Evolutionary conservation across 2,888 invertebrate genomes (phyloP).

Genomic region (Rhagium mordax): DNA sequence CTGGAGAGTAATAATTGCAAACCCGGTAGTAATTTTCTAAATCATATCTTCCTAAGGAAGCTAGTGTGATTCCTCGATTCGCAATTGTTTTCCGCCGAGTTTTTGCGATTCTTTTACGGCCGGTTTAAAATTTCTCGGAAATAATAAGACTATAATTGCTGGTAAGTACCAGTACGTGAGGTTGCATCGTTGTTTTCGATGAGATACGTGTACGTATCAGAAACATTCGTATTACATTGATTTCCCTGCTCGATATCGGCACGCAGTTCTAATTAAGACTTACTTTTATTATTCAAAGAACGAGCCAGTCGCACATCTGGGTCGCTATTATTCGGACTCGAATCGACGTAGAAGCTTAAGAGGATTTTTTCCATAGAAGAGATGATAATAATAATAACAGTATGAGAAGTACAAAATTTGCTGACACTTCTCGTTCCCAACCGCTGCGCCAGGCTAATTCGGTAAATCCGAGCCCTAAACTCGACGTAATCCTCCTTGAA

Average conservation of each 20-base stretch:
- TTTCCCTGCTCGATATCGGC: background rate
- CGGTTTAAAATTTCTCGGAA: slow-evolving; percentile 35
- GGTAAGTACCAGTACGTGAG: slow-evolving; percentile 39
- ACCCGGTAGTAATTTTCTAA: slow-evolving; percentile 17
- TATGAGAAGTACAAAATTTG: no score
- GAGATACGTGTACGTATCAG: background rate
- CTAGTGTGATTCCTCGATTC: background rate
- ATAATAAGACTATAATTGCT: slow-evolving; percentile 38
- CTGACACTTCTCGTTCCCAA: no score
- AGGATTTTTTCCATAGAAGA: no score
- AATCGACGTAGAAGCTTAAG: no score
- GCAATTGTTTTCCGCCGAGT: background rate
- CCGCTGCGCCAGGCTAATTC: no score
- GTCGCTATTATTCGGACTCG: no score
- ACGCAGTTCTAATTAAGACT: background rate
- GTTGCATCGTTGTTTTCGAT: slow-evolving; percentile 22
- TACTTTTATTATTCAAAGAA: background rate
- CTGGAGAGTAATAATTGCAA: background rate
- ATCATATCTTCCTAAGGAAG: slow-evolving; percentile 23
- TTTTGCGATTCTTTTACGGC: background rate
- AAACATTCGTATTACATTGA: background rate
- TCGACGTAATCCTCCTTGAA: no score
- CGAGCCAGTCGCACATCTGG: no score
- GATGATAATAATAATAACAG: no score
- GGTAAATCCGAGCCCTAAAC: no score